Evolutionary conservation across 2,113 vertebrate genomes (phyloP), one percentile per base, ranked within the genome.

Genomic region (Archilochus colubris): DNA sequence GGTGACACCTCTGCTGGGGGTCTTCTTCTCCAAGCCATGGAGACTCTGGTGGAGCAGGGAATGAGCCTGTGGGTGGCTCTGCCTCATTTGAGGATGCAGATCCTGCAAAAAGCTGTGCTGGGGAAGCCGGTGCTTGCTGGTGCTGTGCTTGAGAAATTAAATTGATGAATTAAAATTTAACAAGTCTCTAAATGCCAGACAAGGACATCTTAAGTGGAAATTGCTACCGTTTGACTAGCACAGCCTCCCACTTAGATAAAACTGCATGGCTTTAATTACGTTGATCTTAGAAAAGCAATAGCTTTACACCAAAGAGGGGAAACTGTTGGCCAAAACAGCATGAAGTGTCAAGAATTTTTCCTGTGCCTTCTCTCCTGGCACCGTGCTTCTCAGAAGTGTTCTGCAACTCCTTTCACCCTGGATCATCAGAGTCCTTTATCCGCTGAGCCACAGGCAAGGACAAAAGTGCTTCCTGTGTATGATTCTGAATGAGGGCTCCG

Each of bases 131-230:
- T 53, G 33, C 38, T 88, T 64, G 68, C 63, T 88, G 43, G 7
- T 77, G 51, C 72, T 73, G 9, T n/a, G 24, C 38, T 50, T 90
- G 54, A 59, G 51, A 89, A 83, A 89, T 40, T 6, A 83, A 88
- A 86, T 86, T 36, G 68, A 81, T 86, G 43, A 94, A 93, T 95
- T 90, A 88, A 95, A 93, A 66, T 88, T 88, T 96, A 92, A 88
- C 64, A 63, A 87, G 70, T 88, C 75, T 79, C 67, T 95, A 93
- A 91, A 86, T 72, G 76, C 72, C 76, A 72, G 66, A 44, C 48
- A 88, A 88, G 53, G 88, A 78, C 17, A 9, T 90, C 64, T 86
- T 88, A 91, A 95, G 83, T 59, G 82, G 80, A 33, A 83, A 93
- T 93, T 95, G 88, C 90, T 61, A 66, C 44, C 0, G 1, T 95